Conservation (phyloP, 2,113 vertebrate species). For the Clupea harengus region DNA sequence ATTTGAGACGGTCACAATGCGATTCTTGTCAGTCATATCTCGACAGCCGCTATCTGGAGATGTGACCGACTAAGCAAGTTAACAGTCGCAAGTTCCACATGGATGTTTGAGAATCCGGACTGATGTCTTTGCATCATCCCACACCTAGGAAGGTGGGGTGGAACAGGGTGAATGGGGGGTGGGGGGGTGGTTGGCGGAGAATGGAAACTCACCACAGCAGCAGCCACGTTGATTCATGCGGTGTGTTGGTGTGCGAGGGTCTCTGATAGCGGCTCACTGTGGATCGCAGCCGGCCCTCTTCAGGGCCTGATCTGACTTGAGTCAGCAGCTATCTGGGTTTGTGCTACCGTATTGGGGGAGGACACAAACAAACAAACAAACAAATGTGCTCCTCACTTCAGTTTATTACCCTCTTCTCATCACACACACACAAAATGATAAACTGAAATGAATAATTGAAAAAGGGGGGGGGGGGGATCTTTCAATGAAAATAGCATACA, state of each 20-base stretch:
- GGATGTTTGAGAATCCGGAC: background rate
- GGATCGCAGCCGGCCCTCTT: background rate
- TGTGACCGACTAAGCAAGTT: background rate
- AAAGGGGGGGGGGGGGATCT: constrained; percentile 49
- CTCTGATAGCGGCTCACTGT: constrained; percentile 34
- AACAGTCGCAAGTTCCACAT: background rate
- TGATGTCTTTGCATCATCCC: constrained; percentile 1
- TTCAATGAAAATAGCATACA: constrained; percentile 40
- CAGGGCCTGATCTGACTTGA: background rate
- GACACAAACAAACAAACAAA: background rate
- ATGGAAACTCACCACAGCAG: constrained; percentile 36
- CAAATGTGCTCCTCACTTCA: constrained; percentile 35
- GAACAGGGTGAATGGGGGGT: background rate
- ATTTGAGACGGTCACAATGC: background rate
- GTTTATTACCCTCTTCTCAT: constrained; percentile 44
- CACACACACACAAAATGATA: constrained; percentile 14
- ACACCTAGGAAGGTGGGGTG: background rate
- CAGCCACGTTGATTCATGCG: constrained; percentile 59
- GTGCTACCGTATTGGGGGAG: background rate
- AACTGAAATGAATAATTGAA: constrained; percentile 29
- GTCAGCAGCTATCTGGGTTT: background rate
- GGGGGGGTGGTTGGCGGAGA: constrained; percentile 23
- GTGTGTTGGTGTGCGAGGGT: constrained; percentile 55
- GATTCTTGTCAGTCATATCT: background rate
- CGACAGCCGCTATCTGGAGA: background rate